phyloP scores from a whole-genome alignment of 2,113 vertebrate genomes.

The Stercorarius parasiticus region DNA sequence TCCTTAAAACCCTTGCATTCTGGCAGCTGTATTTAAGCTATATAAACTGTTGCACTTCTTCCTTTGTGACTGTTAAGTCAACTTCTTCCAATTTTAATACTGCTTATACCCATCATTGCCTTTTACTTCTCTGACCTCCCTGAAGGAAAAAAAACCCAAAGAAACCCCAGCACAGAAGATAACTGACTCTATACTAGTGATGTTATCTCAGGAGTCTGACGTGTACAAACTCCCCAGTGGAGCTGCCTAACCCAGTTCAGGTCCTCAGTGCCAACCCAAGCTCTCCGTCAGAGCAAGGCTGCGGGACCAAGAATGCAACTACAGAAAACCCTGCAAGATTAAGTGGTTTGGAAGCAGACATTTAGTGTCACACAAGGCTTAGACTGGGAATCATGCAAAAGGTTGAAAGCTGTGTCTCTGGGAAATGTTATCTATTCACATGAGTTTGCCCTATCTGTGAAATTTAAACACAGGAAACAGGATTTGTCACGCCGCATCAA shows the following conservation, averaged over 20 bases:
- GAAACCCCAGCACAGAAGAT: neutral
- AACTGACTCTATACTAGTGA: neutral
- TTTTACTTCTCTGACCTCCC: neutral
- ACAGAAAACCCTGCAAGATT: neutral
- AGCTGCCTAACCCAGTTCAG: neutral
- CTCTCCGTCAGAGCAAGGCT: neutral
- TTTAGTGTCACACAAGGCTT: neutral
- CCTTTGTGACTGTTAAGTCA: conserved; percentile 10
- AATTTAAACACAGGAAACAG: neutral
- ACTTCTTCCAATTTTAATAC: neutral
- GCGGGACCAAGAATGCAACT: neutral
- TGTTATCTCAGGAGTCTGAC: neutral
- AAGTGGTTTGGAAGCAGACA: neutral
- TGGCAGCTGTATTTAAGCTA: conserved; percentile 1
- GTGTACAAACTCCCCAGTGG: neutral
- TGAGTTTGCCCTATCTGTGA: neutral
- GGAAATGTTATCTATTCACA: neutral
- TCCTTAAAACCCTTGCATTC: neutral
- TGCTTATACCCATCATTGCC: neutral
- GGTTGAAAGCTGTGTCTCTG: neutral
- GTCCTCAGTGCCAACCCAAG: neutral
- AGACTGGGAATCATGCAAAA: neutral
- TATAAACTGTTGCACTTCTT: neutral
- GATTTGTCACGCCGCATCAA: neutral
- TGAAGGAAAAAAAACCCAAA: neutral